These are phyloP conservation scores for Oreonectes daqikongensis DNA, from an alignment of 2,797 vertebrate genomes.

Conservation along the genomic window DNA sequence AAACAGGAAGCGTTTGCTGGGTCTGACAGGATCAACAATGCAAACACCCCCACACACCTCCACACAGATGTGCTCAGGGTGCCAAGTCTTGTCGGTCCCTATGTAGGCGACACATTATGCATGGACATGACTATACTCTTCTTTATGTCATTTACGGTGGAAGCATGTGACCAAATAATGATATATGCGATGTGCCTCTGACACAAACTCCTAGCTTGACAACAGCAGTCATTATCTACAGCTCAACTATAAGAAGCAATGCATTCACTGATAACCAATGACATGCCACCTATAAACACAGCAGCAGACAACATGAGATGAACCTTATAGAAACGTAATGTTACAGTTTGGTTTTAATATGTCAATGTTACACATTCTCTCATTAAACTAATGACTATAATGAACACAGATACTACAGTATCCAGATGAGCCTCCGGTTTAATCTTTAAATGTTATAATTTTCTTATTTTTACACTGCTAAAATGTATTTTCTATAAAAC, in stretches of 20 bases:
- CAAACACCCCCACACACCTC: conserved; percentile 27
- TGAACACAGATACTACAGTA: no score
- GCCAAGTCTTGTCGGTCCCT: conserved; percentile 9
- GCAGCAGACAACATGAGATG: neutral
- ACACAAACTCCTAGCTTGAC: no score
- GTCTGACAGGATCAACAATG: conserved; percentile 43
- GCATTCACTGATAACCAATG: neutral
- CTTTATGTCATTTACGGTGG: neutral
- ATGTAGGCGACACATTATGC: conserved; percentile 25
- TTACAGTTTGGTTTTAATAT: no score
- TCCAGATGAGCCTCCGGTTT: no score
- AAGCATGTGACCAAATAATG: neutral
- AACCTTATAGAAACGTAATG: no score
- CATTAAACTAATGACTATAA: no score
- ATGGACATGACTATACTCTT: neutral
- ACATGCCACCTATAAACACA: neutral
- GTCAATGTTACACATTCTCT: no score
- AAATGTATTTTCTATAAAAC: no score
- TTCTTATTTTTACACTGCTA: no score
- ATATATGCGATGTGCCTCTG: neutral
- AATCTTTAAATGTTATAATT: no score
- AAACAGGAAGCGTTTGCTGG: conserved; percentile 47
- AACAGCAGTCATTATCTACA: neutral
- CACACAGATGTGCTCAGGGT: conserved; percentile 1
- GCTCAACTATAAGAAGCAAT: neutral